Percentiles rank a stretch among this genome's conserved stretches.
Evolutionary conservation across 2,888 invertebrate genomes (phyloP).

Genomic region (Eupelmus urozonus): DNA sequence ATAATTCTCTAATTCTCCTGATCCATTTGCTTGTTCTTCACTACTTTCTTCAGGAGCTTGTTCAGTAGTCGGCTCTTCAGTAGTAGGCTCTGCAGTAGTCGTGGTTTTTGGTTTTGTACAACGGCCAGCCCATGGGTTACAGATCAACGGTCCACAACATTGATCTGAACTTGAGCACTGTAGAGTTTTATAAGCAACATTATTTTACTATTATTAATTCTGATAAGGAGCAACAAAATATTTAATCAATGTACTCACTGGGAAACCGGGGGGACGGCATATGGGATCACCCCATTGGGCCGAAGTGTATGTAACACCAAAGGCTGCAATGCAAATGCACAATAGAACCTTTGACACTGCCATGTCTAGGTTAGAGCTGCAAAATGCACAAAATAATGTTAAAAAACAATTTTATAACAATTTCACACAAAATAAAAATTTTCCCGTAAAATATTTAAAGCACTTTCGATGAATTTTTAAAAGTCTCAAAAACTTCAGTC

Average conservation of each 20-base stretch:
- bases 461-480: conserved; percentile 2
- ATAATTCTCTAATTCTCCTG: not conserved
- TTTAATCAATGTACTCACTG: conserved; percentile 33
- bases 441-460: not conserved
- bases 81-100: not conserved
- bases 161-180: conserved; percentile 33
- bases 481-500: not conserved
- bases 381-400: conserved; percentile 36
- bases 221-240: not conserved
- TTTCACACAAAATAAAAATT: not conserved
- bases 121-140: conserved; percentile 57
- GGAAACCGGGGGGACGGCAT: conserved; percentile 36
- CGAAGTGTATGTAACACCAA: conserved; percentile 20
- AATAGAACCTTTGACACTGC: conserved; percentile 31
- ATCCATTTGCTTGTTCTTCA: not conserved
- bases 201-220: conserved; percentile 6
- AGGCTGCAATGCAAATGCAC: conserved; percentile 21
- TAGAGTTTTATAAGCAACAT: not conserved
- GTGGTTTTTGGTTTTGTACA: conserved; percentile 45
- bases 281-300: not conserved
- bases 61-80: not conserved
- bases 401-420: not conserved
- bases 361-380: conserved; percentile 27
- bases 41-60: not conserved
- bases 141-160: conserved; percentile 44